Percentiles rank a stretch among this genome's conserved stretches.
Evolutionary conservation across 53 echinoderm and acorn worm species (phyloP).

Genomic region (Holothuria leucospilota): DNA sequence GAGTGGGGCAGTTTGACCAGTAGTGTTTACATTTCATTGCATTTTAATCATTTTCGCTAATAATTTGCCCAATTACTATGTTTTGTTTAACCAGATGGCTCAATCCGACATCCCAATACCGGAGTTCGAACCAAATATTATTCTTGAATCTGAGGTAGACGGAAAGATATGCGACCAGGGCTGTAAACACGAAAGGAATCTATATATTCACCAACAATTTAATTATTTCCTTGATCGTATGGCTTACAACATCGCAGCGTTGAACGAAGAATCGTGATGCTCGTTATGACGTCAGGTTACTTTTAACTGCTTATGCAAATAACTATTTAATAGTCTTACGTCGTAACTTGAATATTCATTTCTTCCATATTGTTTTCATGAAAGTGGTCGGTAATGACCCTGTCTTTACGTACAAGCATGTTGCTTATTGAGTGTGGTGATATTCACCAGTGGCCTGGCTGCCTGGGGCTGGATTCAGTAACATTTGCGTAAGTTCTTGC

Average conservation of each 20-base stretch:
- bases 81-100: not conserved
- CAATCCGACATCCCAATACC: not conserved
- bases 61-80: not conserved
- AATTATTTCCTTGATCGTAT: slow-evolving; percentile 1
- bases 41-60: not conserved
- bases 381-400: slow-evolving; percentile 10
- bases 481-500: too few relatives aligned
- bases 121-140: not conserved
- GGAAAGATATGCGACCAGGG: not conserved
- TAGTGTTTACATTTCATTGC: too few relatives aligned
- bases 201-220: slow-evolving; percentile 31
- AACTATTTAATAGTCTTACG: too few relatives aligned
- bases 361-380: not conserved
- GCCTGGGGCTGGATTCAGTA: too few relatives aligned
- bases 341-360: too few relatives aligned
- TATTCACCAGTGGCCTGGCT: not conserved
- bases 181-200: not conserved
- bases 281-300: too few relatives aligned
- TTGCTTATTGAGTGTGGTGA: slow-evolving; percentile 39
- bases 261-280: not conserved
- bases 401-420: slow-evolving; percentile 24
- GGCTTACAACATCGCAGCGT: not conserved
- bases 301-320: too few relatives aligned
- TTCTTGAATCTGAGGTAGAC: not conserved
- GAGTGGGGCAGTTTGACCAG: too few relatives aligned